Base-by-base conservation (phyloP, 2,888 invertebrate genomes). In the Heteromurus nitidus region DNA sequence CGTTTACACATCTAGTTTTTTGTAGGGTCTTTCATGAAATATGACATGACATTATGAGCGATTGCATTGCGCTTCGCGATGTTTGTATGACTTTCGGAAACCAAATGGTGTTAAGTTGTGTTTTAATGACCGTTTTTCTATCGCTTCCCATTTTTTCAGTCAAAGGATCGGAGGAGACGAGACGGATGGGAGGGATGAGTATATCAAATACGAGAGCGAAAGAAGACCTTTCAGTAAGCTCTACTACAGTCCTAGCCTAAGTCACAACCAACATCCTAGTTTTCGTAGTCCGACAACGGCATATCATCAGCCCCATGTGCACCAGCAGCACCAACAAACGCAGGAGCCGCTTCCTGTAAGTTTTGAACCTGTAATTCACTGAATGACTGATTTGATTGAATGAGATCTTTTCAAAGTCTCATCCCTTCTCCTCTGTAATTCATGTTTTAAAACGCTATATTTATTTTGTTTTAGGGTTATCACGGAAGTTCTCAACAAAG, bases 141-240 rank as follows among this genome's bases (percentile, higher is more conserved):
- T 69, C 31, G 64, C 42, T 50, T 58, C 18, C 55, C 11, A 26
- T 72, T 31, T 60, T 58, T 60, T 28, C 26, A 44, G 55, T 69
- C 22, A 67, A 24, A 36, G 67, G 75, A n/a, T 65, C 77, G 68
- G 68, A 55, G 79, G 73, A 73, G 80, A 80, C 42, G 80, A 55
- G 58, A 22, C 80, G 65, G 80, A 80, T 80, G 80, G 80, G 60
- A 73, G 58, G 65, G 73, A n/a, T n/a, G n/a, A 73, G 31, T 73
- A 60, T 18, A 47, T 74, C 24, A 69, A 55, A 16, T 74, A 67
- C 24, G 73, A 72, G 13, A 65, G 26, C 26, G 82, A 83, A 53
- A 83, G 85, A 77, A 80, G 68, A 62, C 85, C 85, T 44, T 85
- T 85, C 82, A 82, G 82, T 82, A 75, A 72, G 30, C 77, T 60